Conservation (phyloP, 2,113 vertebrate species). For the Lepus europaeus region DNA sequence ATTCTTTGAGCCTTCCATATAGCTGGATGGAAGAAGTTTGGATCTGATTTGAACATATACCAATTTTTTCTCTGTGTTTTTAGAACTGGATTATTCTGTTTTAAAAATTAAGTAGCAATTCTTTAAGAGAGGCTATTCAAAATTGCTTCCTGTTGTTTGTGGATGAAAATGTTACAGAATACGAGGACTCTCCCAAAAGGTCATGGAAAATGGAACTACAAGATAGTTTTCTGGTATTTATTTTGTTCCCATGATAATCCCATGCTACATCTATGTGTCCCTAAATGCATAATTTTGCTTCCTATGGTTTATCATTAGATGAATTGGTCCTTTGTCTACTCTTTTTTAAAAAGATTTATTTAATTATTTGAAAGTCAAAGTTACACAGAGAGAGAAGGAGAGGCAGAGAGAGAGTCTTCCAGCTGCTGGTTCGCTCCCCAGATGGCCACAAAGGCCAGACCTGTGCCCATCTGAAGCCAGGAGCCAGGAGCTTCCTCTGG, state of each 20-base stretch:
- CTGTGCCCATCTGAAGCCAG: too few relatives aligned
- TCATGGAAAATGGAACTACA: too few relatives aligned
- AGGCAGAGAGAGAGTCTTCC: too few relatives aligned
- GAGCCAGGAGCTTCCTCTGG: too few relatives aligned
- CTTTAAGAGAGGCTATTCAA: slow-evolving; percentile 2
- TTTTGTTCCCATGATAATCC: background rate
- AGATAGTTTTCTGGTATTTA: background rate
- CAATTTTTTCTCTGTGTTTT: background rate
- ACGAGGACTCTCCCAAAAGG: background rate
- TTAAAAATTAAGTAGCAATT: slow-evolving; percentile 4
- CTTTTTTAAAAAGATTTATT: too few relatives aligned
- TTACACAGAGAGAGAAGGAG: too few relatives aligned
- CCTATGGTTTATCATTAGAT: background rate
- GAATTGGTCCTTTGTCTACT: background rate
- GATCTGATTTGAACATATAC: background rate
- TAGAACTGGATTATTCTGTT: background rate
- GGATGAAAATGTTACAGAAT: background rate
- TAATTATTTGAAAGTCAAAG: too few relatives aligned
- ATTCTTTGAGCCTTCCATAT: background rate
- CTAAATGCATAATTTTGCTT: slow-evolving; percentile 3
- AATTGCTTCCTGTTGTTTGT: background rate
- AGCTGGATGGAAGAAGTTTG: background rate
- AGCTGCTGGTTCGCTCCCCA: too few relatives aligned
- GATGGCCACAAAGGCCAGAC: too few relatives aligned
- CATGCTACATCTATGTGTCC: background rate